A percentile compares a stretch with the other conserved stretches of the same genome.
phyloP scores from a whole-genome alignment of 2,888 invertebrate genomes.

The Diarsia mendica region DNA sequence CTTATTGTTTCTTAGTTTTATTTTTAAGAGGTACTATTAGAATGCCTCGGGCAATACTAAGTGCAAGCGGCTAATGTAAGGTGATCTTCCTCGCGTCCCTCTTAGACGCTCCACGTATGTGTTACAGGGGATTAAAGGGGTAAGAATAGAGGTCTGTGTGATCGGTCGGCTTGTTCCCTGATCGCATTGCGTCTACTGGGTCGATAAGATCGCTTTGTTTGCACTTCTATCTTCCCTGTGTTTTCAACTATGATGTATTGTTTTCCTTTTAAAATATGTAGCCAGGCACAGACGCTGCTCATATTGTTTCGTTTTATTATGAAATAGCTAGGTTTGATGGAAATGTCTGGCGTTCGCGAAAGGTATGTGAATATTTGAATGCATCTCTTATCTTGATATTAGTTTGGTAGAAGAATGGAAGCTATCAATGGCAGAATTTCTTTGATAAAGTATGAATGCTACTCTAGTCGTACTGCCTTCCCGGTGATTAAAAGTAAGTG shows the following conservation, averaged over 20 bases:
- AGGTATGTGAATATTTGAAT: constrained; percentile 26
- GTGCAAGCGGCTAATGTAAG: constrained; percentile 45
- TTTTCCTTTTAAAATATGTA: constrained; percentile 43
- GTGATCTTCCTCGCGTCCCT: constrained; percentile 37
- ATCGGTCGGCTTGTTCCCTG: constrained; percentile 66
- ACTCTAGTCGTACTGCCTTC: not conserved
- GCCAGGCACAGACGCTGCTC: not conserved
- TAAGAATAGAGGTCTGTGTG: constrained; percentile 31
- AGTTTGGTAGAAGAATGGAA: not conserved
- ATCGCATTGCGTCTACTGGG: constrained; percentile 69
- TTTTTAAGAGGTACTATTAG: constrained; percentile 61
- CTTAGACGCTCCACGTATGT: not conserved
- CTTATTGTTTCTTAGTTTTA: constrained; percentile 69
- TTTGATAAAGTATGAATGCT: not conserved
- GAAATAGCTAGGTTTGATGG: constrained; percentile 21
- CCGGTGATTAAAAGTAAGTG: not conserved
- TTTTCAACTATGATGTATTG: constrained; percentile 49
- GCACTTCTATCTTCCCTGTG: constrained; percentile 64
- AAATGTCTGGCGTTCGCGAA: constrained; percentile 1
- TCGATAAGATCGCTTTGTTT: constrained; percentile 75
- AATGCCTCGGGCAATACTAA: constrained; percentile 61
- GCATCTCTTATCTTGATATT: constrained; percentile 23
- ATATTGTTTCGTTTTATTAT: constrained; percentile 24
- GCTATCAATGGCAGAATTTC: not conserved
- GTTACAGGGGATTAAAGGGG: not conserved